Percentiles rank a stretch among this genome's conserved stretches.
phyloP scores from a whole-genome alignment of 23 tunicate genomes.

The Oikopleura dioica region DNA sequence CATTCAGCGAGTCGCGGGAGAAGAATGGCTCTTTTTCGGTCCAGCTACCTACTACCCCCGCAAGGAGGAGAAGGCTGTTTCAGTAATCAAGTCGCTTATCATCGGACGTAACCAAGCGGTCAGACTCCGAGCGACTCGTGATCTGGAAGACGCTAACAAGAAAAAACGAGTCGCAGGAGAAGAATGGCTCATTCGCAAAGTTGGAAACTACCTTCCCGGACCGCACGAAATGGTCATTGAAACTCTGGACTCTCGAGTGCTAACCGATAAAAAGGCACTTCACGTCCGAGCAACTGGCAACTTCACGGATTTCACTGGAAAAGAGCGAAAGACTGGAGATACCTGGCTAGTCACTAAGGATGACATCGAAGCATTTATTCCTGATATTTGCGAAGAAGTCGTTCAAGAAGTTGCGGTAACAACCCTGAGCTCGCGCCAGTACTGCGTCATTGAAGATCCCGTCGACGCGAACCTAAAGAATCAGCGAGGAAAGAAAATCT shows the following conservation, averaged over 20 bases:
- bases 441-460: slow-evolving; percentile 60
- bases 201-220: slow-evolving; percentile 69
- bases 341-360: slow-evolving; percentile 65
- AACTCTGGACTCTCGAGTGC: slow-evolving; percentile 34
- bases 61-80: slow-evolving; percentile 44
- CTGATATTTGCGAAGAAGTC: slow-evolving; percentile 80
- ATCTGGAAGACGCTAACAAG: slow-evolving; percentile 40
- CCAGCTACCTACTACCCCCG: slow-evolving; percentile 74
- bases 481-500: slow-evolving; percentile 52
- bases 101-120: slow-evolving; percentile 63
- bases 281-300: slow-evolving; percentile 66
- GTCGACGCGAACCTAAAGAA: slow-evolving; percentile 63
- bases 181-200: slow-evolving; percentile 53
- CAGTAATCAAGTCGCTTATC: slow-evolving; percentile 34
- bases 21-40: slow-evolving; percentile 59
- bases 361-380: slow-evolving; percentile 60
- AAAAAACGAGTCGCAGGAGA: slow-evolving; percentile 77
- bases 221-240: slow-evolving; percentile 64
- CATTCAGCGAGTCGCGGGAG: slow-evolving; percentile 53
- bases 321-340: slow-evolving; percentile 56
- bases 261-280: slow-evolving; percentile 77
- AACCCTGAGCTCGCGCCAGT: slow-evolving; percentile 60
- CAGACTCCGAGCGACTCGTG: slow-evolving; percentile 48
- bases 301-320: slow-evolving; percentile 44
- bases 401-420: slow-evolving; percentile 16